phyloP scores from a whole-genome alignment of 2,113 vertebrate genomes.

The Gymnocephalus cernua region DNA sequence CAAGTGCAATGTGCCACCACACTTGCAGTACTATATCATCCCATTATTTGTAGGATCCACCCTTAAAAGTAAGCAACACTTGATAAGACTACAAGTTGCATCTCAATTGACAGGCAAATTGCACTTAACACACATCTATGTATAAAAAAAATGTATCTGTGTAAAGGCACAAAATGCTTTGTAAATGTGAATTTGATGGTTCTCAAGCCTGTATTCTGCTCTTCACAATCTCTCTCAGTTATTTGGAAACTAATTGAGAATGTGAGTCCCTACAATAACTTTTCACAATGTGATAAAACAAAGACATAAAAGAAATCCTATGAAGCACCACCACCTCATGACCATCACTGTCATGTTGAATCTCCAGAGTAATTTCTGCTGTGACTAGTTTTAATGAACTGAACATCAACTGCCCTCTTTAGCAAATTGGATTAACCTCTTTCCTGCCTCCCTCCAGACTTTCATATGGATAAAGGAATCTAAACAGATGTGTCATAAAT shows the following conservation, averaged over 20 bases:
- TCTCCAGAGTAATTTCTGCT: constrained; percentile 30
- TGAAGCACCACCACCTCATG: background rate
- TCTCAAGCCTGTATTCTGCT: background rate
- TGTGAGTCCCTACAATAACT: background rate
- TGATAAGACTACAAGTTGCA: background rate
- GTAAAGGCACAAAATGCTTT: background rate
- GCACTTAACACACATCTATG: background rate
- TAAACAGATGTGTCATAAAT: constrained; percentile 66
- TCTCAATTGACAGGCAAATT: background rate
- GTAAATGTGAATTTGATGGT: background rate
- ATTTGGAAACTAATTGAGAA: background rate
- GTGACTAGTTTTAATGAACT: constrained; percentile 29
- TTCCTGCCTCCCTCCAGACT: constrained; percentile 33
- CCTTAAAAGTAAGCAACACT: background rate
- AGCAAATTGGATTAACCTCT: constrained; percentile 43
- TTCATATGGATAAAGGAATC: constrained; percentile 51
- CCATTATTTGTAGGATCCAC: background rate
- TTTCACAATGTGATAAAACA: constrained; percentile 8
- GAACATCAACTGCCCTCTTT: constrained; percentile 39
- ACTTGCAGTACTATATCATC: background rate
- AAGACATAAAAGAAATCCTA: constrained; percentile 6
- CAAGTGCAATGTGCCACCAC: background rate
- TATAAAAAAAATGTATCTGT: background rate
- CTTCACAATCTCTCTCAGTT: background rate
- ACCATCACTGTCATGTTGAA: background rate